Conservation (phyloP, 1,140 invertebrate genomes). For the Cardiocondyla obscurior region DNA sequence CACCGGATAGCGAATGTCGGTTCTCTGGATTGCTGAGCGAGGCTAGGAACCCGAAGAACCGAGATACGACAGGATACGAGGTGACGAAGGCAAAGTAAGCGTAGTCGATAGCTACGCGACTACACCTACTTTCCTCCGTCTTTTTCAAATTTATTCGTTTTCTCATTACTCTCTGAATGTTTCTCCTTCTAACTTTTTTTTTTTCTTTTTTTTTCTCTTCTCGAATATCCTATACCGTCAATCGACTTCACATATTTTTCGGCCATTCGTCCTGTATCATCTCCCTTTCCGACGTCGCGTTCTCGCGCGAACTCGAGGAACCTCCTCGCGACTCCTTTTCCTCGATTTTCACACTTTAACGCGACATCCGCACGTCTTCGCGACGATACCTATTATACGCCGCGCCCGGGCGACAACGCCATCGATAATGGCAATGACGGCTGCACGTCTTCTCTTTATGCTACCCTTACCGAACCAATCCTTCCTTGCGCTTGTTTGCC, state of each 20-base stretch:
- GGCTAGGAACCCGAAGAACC: slow-evolving; percentile 40
- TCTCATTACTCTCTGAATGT: not conserved
- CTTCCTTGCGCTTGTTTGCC: not conserved
- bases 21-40: slow-evolving; percentile 56
- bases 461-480: not conserved
- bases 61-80: slow-evolving; percentile 29
- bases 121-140: not conserved
- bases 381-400: slow-evolving; percentile 49
- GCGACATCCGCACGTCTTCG: slow-evolving; percentile 58
- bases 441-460: slow-evolving; percentile 40
- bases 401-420: slow-evolving; percentile 46
- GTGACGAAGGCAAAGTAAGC: slow-evolving; percentile 51
- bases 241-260: not conserved
- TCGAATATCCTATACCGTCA: not conserved
- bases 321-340: slow-evolving; percentile 45
- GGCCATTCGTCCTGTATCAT: slow-evolving; percentile 12
- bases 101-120: slow-evolving; percentile 52
- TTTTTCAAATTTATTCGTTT: not conserved
- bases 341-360: slow-evolving; percentile 65
- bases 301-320: slow-evolving; percentile 45
- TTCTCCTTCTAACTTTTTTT: slow-evolving; percentile 1
- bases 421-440: slow-evolving; percentile 58
- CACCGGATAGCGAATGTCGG: slow-evolving; percentile 51
- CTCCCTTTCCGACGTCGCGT: slow-evolving; percentile 26
- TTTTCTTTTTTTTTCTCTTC: not conserved